Conservation (phyloP, 2,113 vertebrate species). For the Platysternon megacephalum region DNA sequence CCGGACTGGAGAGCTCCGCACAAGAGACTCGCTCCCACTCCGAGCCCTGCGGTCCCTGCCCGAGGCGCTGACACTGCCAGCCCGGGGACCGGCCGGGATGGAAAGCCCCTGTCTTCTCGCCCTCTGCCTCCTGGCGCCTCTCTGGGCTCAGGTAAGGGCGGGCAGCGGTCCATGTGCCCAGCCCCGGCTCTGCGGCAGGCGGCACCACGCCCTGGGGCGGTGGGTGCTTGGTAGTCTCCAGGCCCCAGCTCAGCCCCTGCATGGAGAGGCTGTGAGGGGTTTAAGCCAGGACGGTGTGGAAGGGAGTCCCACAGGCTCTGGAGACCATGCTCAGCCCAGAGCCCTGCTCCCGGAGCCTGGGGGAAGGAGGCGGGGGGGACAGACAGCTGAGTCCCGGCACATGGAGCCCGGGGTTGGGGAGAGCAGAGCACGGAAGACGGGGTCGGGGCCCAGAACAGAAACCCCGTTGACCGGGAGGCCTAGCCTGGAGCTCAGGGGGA, state of each 20-base stretch:
- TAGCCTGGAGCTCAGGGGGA: background rate
- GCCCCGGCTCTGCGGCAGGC: background rate
- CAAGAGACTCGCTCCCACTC: background rate
- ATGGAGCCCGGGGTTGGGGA: background rate
- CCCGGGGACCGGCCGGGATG: slow-evolving; percentile 46
- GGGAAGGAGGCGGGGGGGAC: too few relatives aligned
- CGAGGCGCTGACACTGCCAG: background rate
- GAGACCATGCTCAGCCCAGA: too few relatives aligned
- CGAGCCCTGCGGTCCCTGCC: background rate
- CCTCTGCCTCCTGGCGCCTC: slow-evolving; percentile 64
- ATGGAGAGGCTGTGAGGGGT: background rate
- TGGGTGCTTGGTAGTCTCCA: background rate
- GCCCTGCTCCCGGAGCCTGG: too few relatives aligned
- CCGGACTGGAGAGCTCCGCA: background rate
- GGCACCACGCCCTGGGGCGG: too few relatives aligned
- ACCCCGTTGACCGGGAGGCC: background rate
- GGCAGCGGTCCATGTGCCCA: background rate
- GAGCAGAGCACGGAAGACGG: background rate
- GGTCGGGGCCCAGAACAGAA: background rate
- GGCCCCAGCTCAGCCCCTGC: background rate
- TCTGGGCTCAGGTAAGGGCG: slow-evolving; percentile 75
- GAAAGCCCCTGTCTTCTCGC: slow-evolving; percentile 43
- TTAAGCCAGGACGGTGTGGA: too few relatives aligned
- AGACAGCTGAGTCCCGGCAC: background rate
- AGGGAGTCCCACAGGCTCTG: background rate